Percentiles rank a stretch among this genome's conserved stretches.
These are phyloP conservation scores for Myathropa florea DNA, from an alignment of 2,888 invertebrate species.

Conservation along the genomic window DNA sequence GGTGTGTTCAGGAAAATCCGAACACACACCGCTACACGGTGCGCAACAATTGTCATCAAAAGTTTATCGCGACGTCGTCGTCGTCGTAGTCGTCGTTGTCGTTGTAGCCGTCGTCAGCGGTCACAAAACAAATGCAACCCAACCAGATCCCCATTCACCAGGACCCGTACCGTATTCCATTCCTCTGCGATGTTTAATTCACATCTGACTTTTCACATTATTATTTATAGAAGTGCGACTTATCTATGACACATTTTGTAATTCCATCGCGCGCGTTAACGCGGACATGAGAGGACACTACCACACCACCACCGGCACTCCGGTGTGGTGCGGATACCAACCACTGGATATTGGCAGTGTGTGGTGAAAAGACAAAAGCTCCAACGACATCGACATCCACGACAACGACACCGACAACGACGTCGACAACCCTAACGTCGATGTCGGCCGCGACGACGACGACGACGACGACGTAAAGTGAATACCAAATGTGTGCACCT, in stretches of 20 bases:
- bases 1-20: slow-evolving; percentile 21
- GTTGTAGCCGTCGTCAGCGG: neutral
- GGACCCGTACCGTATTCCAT: slow-evolving; percentile 22
- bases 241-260: slow-evolving; percentile 71
- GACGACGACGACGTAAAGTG: slow-evolving; percentile 53
- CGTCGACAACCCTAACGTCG: slow-evolving; percentile 46
- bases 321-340: slow-evolving; percentile 49
- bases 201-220: slow-evolving; percentile 71
- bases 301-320: slow-evolving; percentile 23
- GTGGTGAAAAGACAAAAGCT: slow-evolving; percentile 66
- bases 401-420: slow-evolving; percentile 50
- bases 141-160: slow-evolving; percentile 51
- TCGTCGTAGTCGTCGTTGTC: neutral
- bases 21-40: slow-evolving; percentile 12
- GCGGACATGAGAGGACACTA: slow-evolving; percentile 69
- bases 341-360: slow-evolving; percentile 40
- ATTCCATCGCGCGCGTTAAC: slow-evolving; percentile 69
- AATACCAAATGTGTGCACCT: slow-evolving; percentile 69
- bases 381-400: slow-evolving; percentile 58
- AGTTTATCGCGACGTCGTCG: slow-evolving; percentile 54
- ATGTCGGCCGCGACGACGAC: slow-evolving; percentile 20
- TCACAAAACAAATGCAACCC: slow-evolving; percentile 37
- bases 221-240: slow-evolving; percentile 71
- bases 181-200: slow-evolving; percentile 61
- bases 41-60: slow-evolving; percentile 68